Conservation (phyloP, 2,797 vertebrate species). For the Ispidina picta region DNA sequence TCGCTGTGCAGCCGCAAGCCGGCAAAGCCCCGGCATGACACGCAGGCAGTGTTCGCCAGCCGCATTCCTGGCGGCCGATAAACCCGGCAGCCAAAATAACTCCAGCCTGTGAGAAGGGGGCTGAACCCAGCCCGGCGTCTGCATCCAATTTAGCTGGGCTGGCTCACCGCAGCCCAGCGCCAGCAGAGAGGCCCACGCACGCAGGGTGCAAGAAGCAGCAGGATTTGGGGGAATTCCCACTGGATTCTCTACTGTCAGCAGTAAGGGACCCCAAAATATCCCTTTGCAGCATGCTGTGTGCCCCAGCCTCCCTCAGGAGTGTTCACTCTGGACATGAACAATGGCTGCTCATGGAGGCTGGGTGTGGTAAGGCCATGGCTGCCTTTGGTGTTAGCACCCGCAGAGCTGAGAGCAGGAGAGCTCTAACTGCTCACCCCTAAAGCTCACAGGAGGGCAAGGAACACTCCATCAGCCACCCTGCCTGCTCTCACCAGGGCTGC, state of each 20-base stretch:
- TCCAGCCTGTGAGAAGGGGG: not conserved
- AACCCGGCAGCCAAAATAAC: slow-evolving; percentile 45
- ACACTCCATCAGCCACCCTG: fast-evolving
- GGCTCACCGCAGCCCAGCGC: not conserved
- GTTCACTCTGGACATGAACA: not conserved
- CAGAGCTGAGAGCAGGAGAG: not conserved
- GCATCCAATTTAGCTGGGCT: not conserved
- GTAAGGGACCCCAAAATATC: fast-evolving
- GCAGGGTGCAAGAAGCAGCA: fast-evolving
- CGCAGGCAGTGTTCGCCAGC: not conserved
- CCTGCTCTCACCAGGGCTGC: not conserved
- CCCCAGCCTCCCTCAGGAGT: fast-evolving
- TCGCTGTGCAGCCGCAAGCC: not conserved
- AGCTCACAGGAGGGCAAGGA: not conserved
- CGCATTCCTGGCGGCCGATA: slow-evolving; percentile 53
- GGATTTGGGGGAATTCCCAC: not conserved
- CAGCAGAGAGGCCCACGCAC: fast-evolving
- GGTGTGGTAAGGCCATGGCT: not conserved
- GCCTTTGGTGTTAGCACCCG: not conserved
- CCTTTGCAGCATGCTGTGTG: fast-evolving
- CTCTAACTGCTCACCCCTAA: fast-evolving
- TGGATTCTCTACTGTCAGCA: fast-evolving
- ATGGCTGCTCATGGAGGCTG: not conserved
- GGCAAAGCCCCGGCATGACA: not conserved
- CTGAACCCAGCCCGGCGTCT: not conserved